Conservation (phyloP, 2,888 invertebrate genomes). For the Meloe dianella region DNA sequence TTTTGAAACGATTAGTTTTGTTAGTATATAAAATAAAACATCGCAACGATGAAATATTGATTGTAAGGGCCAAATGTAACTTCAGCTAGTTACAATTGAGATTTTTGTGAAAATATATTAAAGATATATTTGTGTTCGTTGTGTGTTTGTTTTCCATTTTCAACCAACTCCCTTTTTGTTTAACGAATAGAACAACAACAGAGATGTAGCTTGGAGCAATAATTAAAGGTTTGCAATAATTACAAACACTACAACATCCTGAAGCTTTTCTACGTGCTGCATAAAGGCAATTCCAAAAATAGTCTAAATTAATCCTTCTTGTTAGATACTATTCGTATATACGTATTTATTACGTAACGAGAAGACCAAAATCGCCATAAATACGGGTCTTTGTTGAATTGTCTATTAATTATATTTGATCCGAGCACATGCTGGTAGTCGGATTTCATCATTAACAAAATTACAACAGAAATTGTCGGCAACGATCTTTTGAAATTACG, state of each 20-base stretch:
- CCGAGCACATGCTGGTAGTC: conserved; percentile 17
- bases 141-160: conserved; percentile 42
- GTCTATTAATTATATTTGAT: conserved; percentile 24
- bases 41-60: conserved; percentile 27
- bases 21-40: conserved; percentile 20
- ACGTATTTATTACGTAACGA: background rate
- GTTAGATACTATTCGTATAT: background rate
- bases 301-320: conserved; percentile 35
- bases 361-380: conserved; percentile 25
- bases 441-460: background rate
- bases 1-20: background rate
- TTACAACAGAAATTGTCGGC: background rate
- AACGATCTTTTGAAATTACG: background rate
- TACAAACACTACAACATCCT: conserved; percentile 44
- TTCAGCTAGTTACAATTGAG: conserved; percentile 19
- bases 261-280: conserved; percentile 40
- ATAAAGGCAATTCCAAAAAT: conserved; percentile 47
- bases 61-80: conserved; percentile 26
- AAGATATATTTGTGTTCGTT: conserved; percentile 39
- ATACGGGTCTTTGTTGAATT: conserved; percentile 22
- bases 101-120: conserved; percentile 35
- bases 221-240: conserved; percentile 53
- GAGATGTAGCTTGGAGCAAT: conserved; percentile 44
- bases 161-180: conserved; percentile 37
- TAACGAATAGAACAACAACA: conserved; percentile 30